phyloP scores from a whole-genome alignment of 2,113 vertebrate species.

The Menidia beryllina region DNA sequence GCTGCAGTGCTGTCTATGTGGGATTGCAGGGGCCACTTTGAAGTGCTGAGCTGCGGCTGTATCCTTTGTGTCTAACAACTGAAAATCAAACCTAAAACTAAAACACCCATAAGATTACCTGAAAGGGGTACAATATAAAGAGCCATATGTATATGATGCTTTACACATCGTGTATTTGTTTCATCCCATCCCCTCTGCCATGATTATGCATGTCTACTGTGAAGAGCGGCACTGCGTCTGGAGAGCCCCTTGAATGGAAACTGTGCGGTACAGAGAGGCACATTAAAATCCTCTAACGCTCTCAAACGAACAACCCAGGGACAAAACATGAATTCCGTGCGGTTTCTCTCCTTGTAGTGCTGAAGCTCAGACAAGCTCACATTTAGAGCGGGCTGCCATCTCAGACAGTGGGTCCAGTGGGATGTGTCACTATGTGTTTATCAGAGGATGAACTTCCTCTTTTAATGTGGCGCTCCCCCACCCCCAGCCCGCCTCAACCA shows the following conservation, averaged over 20 bases:
- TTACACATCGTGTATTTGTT: constrained; percentile 78
- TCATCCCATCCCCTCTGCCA: constrained; percentile 65
- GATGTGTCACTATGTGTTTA: constrained; percentile 84
- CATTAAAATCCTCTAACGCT: constrained; percentile 77
- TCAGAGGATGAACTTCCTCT: constrained; percentile 79
- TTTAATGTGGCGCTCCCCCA: constrained; percentile 55
- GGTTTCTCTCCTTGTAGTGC: constrained; percentile 80
- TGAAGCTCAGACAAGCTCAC: constrained; percentile 77
- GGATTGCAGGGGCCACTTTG: constrained; percentile 77
- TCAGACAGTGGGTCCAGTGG: constrained; percentile 81
- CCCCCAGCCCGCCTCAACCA: constrained; percentile 6
- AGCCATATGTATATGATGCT: constrained; percentile 81
- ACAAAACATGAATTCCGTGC: constrained; percentile 81
- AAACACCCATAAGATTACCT: constrained; percentile 84
- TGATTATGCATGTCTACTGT: constrained; percentile 79
- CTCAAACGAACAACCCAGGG: constrained; percentile 84
- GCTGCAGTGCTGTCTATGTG: constrained; percentile 69
- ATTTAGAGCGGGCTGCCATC: constrained; percentile 77
- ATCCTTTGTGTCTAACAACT: constrained; percentile 80
- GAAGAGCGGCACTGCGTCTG: constrained; percentile 78
- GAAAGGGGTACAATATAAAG: constrained; percentile 81
- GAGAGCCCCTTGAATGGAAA: constrained; percentile 78
- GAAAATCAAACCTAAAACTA: constrained; percentile 80
- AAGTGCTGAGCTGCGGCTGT: constrained; percentile 73
- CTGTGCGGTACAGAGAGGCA: constrained; percentile 73